Percentiles rank a stretch among this genome's conserved stretches.
These are phyloP conservation scores for Synergus itoensis DNA, from an alignment of 2,888 invertebrate species.

Conservation along the genomic window DNA sequence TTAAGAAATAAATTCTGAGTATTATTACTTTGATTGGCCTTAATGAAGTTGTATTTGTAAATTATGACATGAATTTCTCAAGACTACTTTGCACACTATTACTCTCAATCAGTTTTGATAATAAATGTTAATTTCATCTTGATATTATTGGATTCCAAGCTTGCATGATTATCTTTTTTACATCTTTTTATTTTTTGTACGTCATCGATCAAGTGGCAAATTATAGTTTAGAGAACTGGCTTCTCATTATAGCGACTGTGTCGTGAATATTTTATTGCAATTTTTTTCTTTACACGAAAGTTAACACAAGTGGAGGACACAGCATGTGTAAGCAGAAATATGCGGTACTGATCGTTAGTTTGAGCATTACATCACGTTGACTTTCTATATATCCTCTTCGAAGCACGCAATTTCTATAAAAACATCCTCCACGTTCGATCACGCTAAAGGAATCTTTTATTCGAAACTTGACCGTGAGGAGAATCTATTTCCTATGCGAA, in stretches of 20 bases:
- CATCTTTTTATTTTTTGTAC: neutral
- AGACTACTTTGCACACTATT: neutral
- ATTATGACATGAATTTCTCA: too few relatives aligned
- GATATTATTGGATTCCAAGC: conserved; percentile 8
- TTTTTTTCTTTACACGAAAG: conserved; percentile 28
- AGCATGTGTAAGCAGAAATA: conserved; percentile 24
- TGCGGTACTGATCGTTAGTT: conserved; percentile 27
- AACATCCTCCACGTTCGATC: conserved; percentile 4
- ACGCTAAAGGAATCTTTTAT: conserved; percentile 31
- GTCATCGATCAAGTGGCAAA: conserved; percentile 27
- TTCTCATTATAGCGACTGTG: conserved; percentile 24
- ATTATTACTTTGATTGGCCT: neutral
- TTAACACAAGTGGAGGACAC: conserved; percentile 31
- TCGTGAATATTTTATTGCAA: conserved; percentile 22
- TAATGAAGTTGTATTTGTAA: neutral
- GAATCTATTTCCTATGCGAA: conserved; percentile 34
- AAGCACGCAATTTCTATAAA: conserved; percentile 13
- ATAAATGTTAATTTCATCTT: conserved; percentile 20
- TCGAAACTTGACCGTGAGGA: conserved; percentile 15
- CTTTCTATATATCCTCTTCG: conserved; percentile 27
- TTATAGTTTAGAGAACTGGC: conserved; percentile 26
- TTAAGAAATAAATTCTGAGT: neutral
- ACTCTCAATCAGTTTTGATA: conserved; percentile 19
- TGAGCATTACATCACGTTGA: conserved; percentile 38
- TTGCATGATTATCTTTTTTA: conserved; percentile 5